Evolutionary conservation across 1,140 invertebrate genomes (phyloP).

Genomic region (Drosophila dunni): DNA sequence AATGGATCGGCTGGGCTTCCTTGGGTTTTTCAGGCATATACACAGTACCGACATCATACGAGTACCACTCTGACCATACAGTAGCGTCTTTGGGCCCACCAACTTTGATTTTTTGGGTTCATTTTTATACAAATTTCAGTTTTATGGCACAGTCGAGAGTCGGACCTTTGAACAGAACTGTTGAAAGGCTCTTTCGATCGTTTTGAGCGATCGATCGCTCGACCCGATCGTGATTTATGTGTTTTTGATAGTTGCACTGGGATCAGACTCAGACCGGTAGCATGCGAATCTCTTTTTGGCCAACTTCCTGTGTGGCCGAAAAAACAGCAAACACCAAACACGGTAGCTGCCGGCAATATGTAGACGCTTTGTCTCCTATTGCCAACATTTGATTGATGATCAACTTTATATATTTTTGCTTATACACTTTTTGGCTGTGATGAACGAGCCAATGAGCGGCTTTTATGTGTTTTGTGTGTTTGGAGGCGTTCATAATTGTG

Average conservation of each 20-base stretch:
- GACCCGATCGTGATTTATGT: conserved; percentile 72
- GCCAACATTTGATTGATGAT: conserved; percentile 61
- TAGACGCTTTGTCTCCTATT: conserved; percentile 52
- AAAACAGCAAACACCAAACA: conserved; percentile 26
- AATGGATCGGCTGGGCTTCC: conserved; percentile 64
- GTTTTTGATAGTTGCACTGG: conserved; percentile 71
- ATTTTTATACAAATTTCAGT: conserved; percentile 75
- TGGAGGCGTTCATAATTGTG: conserved; percentile 41
- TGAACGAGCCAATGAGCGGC: conserved; percentile 23
- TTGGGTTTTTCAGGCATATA: conserved; percentile 2
- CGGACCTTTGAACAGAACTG: conserved; percentile 62
- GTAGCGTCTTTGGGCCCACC: conserved; percentile 73
- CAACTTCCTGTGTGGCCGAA: conserved; percentile 72
- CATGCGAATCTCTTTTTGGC: conserved; percentile 56
- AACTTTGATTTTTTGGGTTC: conserved; percentile 66
- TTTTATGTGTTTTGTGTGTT: conserved; percentile 20
- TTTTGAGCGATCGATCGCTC: conserved; percentile 6
- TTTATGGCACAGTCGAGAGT: conserved; percentile 63
- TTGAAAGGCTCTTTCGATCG: conserved; percentile 66
- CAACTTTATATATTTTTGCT: conserved; percentile 5
- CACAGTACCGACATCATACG: conserved; percentile 17
- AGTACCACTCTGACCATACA: conserved; percentile 66
- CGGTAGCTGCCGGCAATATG: conserved; percentile 58
- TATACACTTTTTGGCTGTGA: neutral
- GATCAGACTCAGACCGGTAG: conserved; percentile 27